Evolutionary conservation across 1,140 invertebrate species (phyloP).

Genomic region (Zaprionus taronus): DNA sequence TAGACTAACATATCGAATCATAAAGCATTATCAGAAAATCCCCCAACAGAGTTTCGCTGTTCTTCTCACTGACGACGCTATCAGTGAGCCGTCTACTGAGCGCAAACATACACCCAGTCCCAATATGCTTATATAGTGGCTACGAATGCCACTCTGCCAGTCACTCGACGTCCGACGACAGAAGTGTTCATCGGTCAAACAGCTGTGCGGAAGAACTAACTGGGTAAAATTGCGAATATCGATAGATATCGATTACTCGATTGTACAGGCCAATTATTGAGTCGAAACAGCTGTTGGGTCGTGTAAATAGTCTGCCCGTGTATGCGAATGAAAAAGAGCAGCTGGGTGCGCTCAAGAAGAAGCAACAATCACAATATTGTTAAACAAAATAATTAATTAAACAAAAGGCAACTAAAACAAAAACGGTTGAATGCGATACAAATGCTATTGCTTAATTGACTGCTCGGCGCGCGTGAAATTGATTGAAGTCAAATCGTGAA

Average conservation of each 20-base stretch:
- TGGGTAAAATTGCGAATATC: constrained; percentile 24
- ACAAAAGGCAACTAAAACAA: constrained; percentile 43
- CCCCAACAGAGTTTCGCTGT: constrained; percentile 31
- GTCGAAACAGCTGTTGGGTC: constrained; percentile 43
- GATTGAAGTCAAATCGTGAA: constrained; percentile 57
- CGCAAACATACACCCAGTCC: constrained; percentile 13
- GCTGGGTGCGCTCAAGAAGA: constrained; percentile 35
- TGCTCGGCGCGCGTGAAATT: constrained; percentile 36
- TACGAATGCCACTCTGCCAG: constrained; percentile 25
- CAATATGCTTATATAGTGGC: constrained; percentile 52
- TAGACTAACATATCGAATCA: constrained; percentile 18
- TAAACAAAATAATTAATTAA: constrained; percentile 57
- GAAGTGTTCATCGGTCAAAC: constrained; percentile 14
- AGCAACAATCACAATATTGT: constrained; percentile 63
- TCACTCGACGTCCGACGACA: constrained; percentile 50
- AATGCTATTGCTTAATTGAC: constrained; percentile 43
- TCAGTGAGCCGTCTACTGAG: constrained; percentile 36
- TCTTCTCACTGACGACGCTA: constrained; percentile 30
- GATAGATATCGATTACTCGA: constrained; percentile 40
- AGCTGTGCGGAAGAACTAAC: constrained; percentile 24
- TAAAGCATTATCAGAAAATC: constrained; percentile 63
- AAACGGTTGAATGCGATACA: constrained; percentile 17
- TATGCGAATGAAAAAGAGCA: constrained; percentile 49
- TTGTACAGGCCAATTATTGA: constrained; percentile 24
- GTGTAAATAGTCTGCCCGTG: constrained; percentile 43